Percentiles rank a stretch among this genome's conserved stretches.
Conservation (phyloP, 2,888 invertebrate genomes). For the Stictocephala bisonia region DNA sequence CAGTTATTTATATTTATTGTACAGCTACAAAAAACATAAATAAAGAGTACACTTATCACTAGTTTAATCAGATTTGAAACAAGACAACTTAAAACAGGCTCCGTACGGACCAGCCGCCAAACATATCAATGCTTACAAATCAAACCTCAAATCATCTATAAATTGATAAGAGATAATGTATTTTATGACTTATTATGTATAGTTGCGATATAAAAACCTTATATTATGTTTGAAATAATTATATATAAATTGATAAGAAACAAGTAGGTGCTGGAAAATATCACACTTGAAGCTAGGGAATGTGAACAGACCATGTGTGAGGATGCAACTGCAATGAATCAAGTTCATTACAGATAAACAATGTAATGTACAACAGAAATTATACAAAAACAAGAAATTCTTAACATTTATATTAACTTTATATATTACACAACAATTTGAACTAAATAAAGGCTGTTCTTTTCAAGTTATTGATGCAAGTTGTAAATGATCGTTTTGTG, state of each 20-base stretch:
- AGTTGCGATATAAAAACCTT: slow-evolving; percentile 37
- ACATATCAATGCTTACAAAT: neutral
- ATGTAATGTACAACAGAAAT: slow-evolving; percentile 1
- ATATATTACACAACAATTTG: slow-evolving; percentile 8
- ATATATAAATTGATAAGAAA: slow-evolving; percentile 17
- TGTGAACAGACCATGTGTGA: slow-evolving; percentile 39
- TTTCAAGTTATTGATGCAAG: too few relatives aligned
- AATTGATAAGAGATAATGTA: neutral
- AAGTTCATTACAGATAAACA: neutral
- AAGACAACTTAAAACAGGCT: neutral
- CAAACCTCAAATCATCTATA: neutral
- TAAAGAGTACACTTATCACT: slow-evolving; percentile 15
- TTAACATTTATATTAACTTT: slow-evolving; percentile 11
- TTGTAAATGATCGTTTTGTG: neutral
- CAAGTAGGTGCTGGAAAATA: slow-evolving; percentile 18
- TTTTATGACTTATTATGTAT: slow-evolving; percentile 26
- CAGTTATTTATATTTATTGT: neutral
- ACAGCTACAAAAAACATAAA: slow-evolving; percentile 5
- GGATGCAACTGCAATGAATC: slow-evolving; percentile 9
- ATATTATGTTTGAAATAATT: neutral
- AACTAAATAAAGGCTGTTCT: slow-evolving; percentile 10
- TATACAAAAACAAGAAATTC: slow-evolving; percentile 4
- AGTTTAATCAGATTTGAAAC: neutral
- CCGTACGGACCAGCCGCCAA: slow-evolving; percentile 6
- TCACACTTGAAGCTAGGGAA: slow-evolving; percentile 42